These are phyloP conservation scores for Eilema sororculum DNA, from an alignment of 2,888 invertebrate species.

Conservation along the genomic window DNA sequence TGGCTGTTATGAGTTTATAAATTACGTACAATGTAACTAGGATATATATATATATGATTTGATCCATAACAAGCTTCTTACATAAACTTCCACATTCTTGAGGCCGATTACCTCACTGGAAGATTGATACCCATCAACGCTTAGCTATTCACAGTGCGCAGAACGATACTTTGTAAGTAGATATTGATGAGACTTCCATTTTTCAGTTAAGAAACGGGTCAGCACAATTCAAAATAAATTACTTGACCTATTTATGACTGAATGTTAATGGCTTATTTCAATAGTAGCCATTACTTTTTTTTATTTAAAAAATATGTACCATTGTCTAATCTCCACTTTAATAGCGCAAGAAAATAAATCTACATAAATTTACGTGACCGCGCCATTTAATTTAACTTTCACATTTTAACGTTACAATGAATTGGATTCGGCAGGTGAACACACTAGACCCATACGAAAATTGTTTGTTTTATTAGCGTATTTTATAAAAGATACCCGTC, in stretches of 20 bases:
- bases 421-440: slow-evolving; percentile 45
- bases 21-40: background rate
- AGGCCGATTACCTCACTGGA: too few relatives aligned
- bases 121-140: background rate
- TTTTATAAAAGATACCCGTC: slow-evolving; percentile 27
- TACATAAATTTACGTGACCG: slow-evolving; percentile 2
- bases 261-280: background rate
- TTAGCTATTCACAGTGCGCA: background rate
- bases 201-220: background rate
- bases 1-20: background rate
- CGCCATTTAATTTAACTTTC: slow-evolving; percentile 3
- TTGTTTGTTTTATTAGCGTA: slow-evolving; percentile 32
- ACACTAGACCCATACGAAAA: slow-evolving; percentile 42
- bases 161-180: background rate
- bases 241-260: background rate
- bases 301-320: background rate
- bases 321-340: background rate
- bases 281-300: background rate
- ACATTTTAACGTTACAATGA: slow-evolving; percentile 6
- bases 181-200: background rate
- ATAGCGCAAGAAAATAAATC: background rate
- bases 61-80: background rate
- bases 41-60: background rate
- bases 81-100: background rate
- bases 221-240: background rate